Evolutionary conservation across 2,113 vertebrate species (phyloP), one percentile per base, ranked within the genome.

Genomic region (Rhinogobius similis): DNA sequence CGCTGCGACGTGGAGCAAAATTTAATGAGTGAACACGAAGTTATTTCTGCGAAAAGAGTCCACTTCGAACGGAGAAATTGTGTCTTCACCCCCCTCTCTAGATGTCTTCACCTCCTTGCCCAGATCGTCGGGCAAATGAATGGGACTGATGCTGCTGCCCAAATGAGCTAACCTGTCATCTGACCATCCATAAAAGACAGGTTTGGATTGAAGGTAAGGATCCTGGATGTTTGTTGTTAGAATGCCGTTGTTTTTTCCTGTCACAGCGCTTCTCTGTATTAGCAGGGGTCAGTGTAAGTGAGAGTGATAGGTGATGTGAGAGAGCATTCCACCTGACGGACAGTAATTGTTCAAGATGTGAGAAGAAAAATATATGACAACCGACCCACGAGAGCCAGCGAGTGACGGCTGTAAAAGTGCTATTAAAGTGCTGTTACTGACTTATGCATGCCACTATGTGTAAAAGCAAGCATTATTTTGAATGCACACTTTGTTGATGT

Each of bases 81-180:
- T 36, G 12, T 53, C 70, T 46, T 21, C 43, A 3, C 58, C 20
- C 58, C 48, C 9, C 58, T 8, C 62, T 27, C 46, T 61, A 2
- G 21, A 65, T 56, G 55, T 27, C 56, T 24, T 6, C 44, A 46
- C 23, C 62, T 65, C 58, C 43, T 39, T 21, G 53, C 21, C 27
- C 44, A 13, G 43, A 68, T 69, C 82, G 67, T 75, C 69, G 50
- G 46, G 73, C 70, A 64, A 36, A 21, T 58, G 29, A 3, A 58
- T 68, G 70, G 55, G 23, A 36, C 68, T 32, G 76, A 56, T 62
- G 76, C 64, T 83, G 67, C 67, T 83, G 67, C 83, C 72, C 4
- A 46, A 48, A 70, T 81, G 82, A 86, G 87, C 87, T 87, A 87
- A 83, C 84, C 78, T 53, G 62, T 75, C 64, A 62, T 24, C 76